Conservation (phyloP, 2,888 invertebrate genomes). For the Drosophila mayaguana region DNA sequence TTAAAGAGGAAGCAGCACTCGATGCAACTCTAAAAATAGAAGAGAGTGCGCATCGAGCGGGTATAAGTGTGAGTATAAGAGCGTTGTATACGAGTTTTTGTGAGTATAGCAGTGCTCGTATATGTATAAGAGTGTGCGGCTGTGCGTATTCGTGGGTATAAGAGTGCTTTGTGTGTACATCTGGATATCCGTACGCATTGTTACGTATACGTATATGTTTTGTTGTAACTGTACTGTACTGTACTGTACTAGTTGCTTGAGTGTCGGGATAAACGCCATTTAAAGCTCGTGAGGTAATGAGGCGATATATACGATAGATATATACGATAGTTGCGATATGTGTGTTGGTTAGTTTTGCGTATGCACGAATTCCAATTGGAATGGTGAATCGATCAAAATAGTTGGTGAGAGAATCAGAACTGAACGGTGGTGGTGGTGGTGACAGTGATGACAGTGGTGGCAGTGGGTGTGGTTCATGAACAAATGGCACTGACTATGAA, state of each 20-base stretch:
- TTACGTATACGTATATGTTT: slow-evolving; percentile 13
- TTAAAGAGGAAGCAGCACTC: slow-evolving; percentile 45
- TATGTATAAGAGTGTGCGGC: background rate
- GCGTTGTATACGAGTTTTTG: background rate
- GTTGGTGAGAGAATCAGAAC: slow-evolving; percentile 27
- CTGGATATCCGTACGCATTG: background rate
- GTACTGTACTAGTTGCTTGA: slow-evolving; percentile 29
- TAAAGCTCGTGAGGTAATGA: slow-evolving; percentile 54
- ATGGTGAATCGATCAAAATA: slow-evolving; percentile 24
- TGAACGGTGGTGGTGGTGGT: slow-evolving; percentile 14
- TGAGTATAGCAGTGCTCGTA: background rate
- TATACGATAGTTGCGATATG: slow-evolving; percentile 18
- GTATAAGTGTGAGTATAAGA: slow-evolving; percentile 9
- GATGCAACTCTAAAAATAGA: slow-evolving; percentile 33
- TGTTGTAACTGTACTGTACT: slow-evolving; percentile 26
- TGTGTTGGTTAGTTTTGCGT: slow-evolving; percentile 14
- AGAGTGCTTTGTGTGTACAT: slow-evolving; percentile 1
- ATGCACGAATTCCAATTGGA: slow-evolving; percentile 30
- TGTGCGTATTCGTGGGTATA: slow-evolving; percentile 1
- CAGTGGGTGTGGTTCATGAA: slow-evolving; percentile 16
- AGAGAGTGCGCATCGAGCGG: slow-evolving; percentile 38
- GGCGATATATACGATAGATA: slow-evolving; percentile 19
- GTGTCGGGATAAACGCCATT: slow-evolving; percentile 53
- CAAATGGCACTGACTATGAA: slow-evolving; percentile 18
- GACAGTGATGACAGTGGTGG: slow-evolving; percentile 1